phyloP scores from a whole-genome alignment of 2,797 vertebrate genomes.

The Poecilia picta region DNA sequence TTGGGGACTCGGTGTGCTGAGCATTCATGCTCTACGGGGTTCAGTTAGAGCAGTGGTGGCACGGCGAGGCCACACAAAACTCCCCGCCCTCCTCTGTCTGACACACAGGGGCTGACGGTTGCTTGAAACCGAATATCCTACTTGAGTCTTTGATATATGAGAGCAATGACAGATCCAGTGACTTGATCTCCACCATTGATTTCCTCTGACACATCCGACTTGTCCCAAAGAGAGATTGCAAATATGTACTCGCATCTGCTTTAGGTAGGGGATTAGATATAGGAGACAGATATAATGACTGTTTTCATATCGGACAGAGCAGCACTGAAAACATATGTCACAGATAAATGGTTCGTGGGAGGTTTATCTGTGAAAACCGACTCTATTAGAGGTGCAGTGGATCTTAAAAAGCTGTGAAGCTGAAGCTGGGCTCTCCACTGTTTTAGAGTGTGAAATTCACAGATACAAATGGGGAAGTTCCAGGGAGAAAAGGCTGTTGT shows the following conservation, averaged over 20 bases:
- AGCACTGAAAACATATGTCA: background rate
- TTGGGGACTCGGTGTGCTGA: slow-evolving; percentile 11
- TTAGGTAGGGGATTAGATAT: background rate
- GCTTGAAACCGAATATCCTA: slow-evolving; percentile 61
- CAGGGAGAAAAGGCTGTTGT: background rate
- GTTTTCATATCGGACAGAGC: slow-evolving; percentile 8
- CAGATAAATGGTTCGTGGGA: background rate
- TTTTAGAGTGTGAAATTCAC: background rate
- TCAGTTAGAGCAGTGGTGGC: slow-evolving; percentile 64
- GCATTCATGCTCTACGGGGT: slow-evolving; percentile 45
- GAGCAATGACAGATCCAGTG: slow-evolving; percentile 48
- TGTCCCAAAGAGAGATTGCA: slow-evolving; percentile 12
- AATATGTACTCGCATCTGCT: background rate
- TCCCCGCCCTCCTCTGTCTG: slow-evolving; percentile 33
- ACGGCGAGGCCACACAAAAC: slow-evolving; percentile 42
- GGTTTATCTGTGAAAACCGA: background rate
- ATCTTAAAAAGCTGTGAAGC: slow-evolving; percentile 23
- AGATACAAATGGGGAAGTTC: slow-evolving; percentile 19
- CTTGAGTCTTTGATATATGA: slow-evolving; percentile 70
- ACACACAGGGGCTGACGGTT: slow-evolving; percentile 14
- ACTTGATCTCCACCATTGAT: slow-evolving; percentile 41
- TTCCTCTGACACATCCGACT: slow-evolving; percentile 9
- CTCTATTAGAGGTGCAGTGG: background rate
- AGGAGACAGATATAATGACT: background rate
- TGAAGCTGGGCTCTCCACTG: background rate